Evolutionary conservation across 92 coral and sea anemone species (phyloP), one percentile per base, ranked within the genome.

Genomic region (Ricordea florida): DNA sequence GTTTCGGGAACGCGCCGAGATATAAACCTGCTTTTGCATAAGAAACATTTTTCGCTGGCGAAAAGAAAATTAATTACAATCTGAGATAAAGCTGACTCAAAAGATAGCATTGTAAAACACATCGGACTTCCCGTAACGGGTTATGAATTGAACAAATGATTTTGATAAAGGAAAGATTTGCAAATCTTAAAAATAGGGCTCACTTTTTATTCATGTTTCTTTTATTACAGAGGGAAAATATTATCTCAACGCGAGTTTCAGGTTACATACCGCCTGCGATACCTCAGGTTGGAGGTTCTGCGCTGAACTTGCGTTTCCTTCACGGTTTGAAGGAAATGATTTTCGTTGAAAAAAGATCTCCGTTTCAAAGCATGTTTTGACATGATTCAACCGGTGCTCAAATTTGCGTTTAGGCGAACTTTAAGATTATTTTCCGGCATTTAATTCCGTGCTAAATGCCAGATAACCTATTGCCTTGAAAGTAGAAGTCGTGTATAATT

Each of bases 121-220:
- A 53, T 40, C 27, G 27, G 30, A 5, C 55, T 70, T 60, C 56
- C 77, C 77, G 77, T 56, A 38, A 70, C 77, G 77, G 77, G 77
- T 53, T 55, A 17, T 70, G 77, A 38, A 38, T 70, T 38, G 66
- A 70, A 70, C 41, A 55, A 55, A 53, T 38, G 65, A 70, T 38
- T 38, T 55, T 26, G 77, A 70, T 55, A 55, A 28, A n/a, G 53
- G 53, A 42, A 41, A 38, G 46, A 33, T 57, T 56, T 51, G 26
- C 17, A 20, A 53, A 26, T 69, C 63, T 69, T 55, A 25, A 38
- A 16, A 55, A 55, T 25, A n/a, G 38, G 42, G 8, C 29, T 40
- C 20, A 8, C 13, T 70, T 38, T 52, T 28, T 53, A 55, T 70
- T 40, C 77, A 55, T 70, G 41, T 20, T 27, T 70, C 37, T 41